Evolutionary conservation across 2,888 invertebrate species (phyloP).

Genomic region (Amphipoea oculea): DNA sequence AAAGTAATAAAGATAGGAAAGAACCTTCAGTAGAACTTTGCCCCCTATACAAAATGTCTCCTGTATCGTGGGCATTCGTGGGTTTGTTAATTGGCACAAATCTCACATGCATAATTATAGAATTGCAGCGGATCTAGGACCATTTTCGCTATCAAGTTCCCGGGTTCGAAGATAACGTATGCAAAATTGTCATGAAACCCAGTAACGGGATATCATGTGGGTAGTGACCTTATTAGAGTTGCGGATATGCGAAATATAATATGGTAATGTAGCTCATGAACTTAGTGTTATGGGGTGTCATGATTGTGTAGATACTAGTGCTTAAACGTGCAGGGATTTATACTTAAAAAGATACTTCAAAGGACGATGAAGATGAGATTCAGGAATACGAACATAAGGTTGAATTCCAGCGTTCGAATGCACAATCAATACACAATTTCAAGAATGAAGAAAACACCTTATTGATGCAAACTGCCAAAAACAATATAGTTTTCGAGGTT

Average conservation of each 20-base stretch:
- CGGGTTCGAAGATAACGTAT: slow-evolving; percentile 48
- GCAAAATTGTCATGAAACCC: slow-evolving; percentile 56
- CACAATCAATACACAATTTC: background rate
- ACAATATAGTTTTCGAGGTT: background rate
- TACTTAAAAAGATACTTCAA: background rate
- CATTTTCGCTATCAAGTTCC: slow-evolving; percentile 54
- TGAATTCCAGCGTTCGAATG: background rate
- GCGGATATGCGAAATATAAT: slow-evolving; percentile 45
- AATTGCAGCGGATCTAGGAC: slow-evolving; percentile 35
- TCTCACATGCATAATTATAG: slow-evolving; percentile 28
- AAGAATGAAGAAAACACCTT: background rate
- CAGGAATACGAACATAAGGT: background rate
- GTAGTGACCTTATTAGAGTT: slow-evolving; percentile 58
- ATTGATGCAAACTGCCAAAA: background rate
- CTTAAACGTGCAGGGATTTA: background rate
- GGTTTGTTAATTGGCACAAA: background rate
- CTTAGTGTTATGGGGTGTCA: slow-evolving; percentile 13
- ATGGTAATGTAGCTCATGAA: slow-evolving; percentile 22
- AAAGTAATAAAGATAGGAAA: slow-evolving; percentile 3
- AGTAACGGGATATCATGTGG: slow-evolving; percentile 63
- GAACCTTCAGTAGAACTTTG: slow-evolving; percentile 6
- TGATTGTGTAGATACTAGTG: background rate
- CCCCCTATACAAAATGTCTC: background rate
- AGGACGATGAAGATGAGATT: background rate
- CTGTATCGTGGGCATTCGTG: too few species aligned